Base-by-base conservation (phyloP, 1,140 invertebrate species). In the Drosophila eugracilis region DNA sequence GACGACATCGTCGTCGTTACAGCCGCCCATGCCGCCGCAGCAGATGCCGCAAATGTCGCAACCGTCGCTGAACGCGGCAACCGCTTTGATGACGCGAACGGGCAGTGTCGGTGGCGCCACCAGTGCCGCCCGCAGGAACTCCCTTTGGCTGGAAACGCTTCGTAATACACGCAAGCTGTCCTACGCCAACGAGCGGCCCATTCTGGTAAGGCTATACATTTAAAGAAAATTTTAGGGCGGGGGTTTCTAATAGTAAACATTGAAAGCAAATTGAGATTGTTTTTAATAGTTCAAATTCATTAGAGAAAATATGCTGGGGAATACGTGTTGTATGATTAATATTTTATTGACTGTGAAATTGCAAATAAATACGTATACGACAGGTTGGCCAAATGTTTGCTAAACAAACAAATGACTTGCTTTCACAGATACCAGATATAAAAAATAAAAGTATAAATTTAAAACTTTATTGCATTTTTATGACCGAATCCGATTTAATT, bases 161-260 rank as follows among this genome's bases (percentile, higher is more conserved):
- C 78, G 83, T 24, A 80, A 78, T 48, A 83, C 83, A 34, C 83
- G 83, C 57, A 86, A 88, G 63, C 60, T 86, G 49, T 86, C 83
- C 57, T 88, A 72, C 67, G 74, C 78, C 83, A 81, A 75, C 32
- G 81, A 86, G 45, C 54, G 78, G 3, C 83, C 83, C 65, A 55
- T 78, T 52, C 30, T 86, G 81, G 81, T 85, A 85, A 85, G 81
- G 6, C 30, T 36, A 10, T 48, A 60, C 57, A n/a, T 41, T 3
- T 5, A 24, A 6, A 12, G 17, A 32, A 57, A 15, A 44, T 14
- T n/a, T n/a, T n/a, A n/a, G 2, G 12, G 6, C 2, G 5, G 6
- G n/a, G 1, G 2, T 44, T 7, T 4, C 1, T 5, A 3, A 0
- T 9, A 10, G n/a, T n/a, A n/a, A 17, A 39, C 2, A 39, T 9